Percentiles rank a stretch among this genome's conserved stretches.
Evolutionary conservation across 2,888 invertebrate species (phyloP).

Genomic region (Idaea dimidiata): DNA sequence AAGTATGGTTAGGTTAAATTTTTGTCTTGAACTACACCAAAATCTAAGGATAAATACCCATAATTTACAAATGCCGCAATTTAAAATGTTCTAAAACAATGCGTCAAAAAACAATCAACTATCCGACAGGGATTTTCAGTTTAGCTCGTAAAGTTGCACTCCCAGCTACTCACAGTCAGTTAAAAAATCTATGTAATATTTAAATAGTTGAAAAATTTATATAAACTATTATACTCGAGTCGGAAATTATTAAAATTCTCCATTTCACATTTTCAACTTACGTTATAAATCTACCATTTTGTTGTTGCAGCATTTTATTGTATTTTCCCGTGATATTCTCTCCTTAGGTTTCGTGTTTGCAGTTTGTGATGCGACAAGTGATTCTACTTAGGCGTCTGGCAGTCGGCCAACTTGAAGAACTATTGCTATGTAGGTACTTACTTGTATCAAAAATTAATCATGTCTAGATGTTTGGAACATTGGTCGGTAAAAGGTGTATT

Average conservation of each 20-base stretch:
- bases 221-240: not conserved
- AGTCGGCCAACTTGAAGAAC: not conserved
- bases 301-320: not conserved
- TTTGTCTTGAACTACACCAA: too few relatives aligned
- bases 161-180: too few relatives aligned
- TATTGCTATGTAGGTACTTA: not conserved
- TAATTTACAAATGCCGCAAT: too few relatives aligned
- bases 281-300: not conserved
- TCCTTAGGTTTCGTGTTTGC: not conserved
- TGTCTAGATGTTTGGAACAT: not conserved
- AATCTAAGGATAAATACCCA: too few relatives aligned
- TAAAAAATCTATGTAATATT: too few relatives aligned
- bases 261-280: not conserved
- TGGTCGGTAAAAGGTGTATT: too few relatives aligned
- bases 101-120: too few relatives aligned
- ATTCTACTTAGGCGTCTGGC: not conserved
- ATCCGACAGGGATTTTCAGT: too few relatives aligned
- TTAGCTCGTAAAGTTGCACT: too few relatives aligned
- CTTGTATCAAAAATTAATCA: not conserved
- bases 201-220: not conserved
- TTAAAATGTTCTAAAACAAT: too few relatives aligned
- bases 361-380: not conserved
- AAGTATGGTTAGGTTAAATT: too few relatives aligned
- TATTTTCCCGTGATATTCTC: not conserved
- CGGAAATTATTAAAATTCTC: not conserved